These are phyloP conservation scores for Nematostella vectensis DNA, from an alignment of 92 coral and sea anemone species.

Conservation along the genomic window DNA sequence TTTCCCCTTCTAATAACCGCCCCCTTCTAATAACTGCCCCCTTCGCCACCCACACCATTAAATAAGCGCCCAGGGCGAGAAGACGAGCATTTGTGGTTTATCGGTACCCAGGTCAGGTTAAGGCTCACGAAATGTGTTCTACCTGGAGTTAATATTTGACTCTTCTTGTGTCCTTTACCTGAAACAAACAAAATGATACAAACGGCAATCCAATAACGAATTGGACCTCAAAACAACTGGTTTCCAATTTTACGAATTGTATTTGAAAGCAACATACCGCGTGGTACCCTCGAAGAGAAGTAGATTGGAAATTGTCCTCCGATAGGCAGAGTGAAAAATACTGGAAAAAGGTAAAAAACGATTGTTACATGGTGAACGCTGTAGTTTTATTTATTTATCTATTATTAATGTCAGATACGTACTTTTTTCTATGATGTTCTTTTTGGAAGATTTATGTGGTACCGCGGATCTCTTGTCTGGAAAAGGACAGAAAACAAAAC, in stretches of 20 bases:
- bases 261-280: not conserved
- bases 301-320: conserved; percentile 71
- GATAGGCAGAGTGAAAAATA: conserved; percentile 68
- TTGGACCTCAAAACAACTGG: not conserved
- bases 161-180: conserved; percentile 24
- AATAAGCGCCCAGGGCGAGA: too few relatives aligned
- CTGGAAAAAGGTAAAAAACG: conserved; percentile 26
- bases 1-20: too few relatives aligned
- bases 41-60: too few relatives aligned
- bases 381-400: too few relatives aligned
- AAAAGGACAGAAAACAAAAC: not conserved
- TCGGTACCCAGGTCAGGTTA: too few relatives aligned
- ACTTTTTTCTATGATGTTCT: conserved; percentile 59
- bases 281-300: conserved; percentile 13
- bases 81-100: too few relatives aligned
- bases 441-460: conserved; percentile 20
- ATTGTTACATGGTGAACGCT: too few relatives aligned
- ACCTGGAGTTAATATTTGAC: conserved; percentile 3
- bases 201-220: too few relatives aligned
- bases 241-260: too few relatives aligned
- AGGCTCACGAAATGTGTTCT: not conserved
- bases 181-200: conserved; percentile 1
- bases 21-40: too few relatives aligned
- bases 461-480: conserved; percentile 13
- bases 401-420: too few relatives aligned